Percentiles rank a stretch among this genome's conserved stretches.
These are phyloP conservation scores for Elachura formosa DNA, from an alignment of 2,113 vertebrate genomes.

Conservation along the genomic window DNA sequence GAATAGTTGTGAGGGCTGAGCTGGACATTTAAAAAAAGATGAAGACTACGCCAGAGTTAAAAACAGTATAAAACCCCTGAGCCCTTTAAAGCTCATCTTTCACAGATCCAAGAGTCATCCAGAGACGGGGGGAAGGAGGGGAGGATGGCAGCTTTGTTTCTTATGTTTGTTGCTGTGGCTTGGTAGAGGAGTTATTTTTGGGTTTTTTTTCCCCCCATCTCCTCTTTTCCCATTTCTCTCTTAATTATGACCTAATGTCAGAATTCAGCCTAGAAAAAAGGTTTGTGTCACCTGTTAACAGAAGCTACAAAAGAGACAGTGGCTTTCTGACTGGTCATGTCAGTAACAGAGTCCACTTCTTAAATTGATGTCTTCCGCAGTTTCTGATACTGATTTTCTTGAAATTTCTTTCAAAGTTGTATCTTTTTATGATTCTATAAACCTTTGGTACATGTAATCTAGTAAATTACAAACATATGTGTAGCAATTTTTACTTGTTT, in stretches of 20 bases:
- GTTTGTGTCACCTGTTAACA: background rate
- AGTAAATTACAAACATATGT: background rate
- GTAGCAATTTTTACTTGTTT: slow-evolving; percentile 32
- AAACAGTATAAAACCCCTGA: background rate
- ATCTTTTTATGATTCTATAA: background rate
- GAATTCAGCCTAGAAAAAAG: background rate
- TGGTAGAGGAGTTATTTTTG: background rate
- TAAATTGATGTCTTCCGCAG: background rate
- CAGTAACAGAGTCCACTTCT: background rate
- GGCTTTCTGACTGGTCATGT: background rate
- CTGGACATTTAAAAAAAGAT: background rate
- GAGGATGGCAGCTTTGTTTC: background rate
- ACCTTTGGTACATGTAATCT: background rate
- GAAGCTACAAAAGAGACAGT: background rate
- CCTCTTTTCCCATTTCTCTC: background rate
- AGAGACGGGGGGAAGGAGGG: background rate
- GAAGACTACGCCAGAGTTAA: background rate
- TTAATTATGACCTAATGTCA: background rate
- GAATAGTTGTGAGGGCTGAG: background rate
- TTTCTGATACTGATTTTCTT: background rate
- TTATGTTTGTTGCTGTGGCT: background rate
- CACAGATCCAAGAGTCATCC: background rate
- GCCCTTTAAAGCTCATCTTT: background rate
- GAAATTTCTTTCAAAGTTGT: background rate
- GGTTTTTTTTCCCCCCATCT: background rate